These are phyloP conservation scores for Globodera rostochiensis DNA, from an alignment of 1,140 invertebrate genomes.

Conservation along the genomic window DNA sequence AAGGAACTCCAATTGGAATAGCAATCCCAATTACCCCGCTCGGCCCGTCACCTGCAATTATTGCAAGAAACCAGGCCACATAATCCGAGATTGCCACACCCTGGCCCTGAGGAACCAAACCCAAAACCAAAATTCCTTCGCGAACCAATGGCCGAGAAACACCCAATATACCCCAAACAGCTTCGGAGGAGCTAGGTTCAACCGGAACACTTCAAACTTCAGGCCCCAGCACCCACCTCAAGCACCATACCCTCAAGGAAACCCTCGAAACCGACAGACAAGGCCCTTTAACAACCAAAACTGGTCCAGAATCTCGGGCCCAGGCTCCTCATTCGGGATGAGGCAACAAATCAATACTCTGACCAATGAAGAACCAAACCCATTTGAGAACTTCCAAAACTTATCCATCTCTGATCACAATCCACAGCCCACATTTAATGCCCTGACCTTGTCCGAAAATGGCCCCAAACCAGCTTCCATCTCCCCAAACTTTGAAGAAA, in stretches of 20 bases:
- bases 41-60: neutral
- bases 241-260: neutral
- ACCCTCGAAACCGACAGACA: neutral
- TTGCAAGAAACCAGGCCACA: neutral
- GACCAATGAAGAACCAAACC: neutral
- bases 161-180: neutral
- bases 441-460: neutral
- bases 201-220: neutral
- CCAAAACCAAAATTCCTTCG: neutral
- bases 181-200: neutral
- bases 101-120: neutral
- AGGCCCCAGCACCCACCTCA: neutral
- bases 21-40: too few relatives aligned
- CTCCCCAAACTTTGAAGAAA: too few relatives aligned
- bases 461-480: neutral
- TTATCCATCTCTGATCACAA: neutral
- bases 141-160: neutral
- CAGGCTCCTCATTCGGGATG: neutral
- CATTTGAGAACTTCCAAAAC: neutral
- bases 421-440: neutral
- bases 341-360: neutral
- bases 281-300: neutral
- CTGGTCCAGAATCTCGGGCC: too few relatives aligned
- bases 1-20: too few relatives aligned
- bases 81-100: neutral